Evolutionary conservation across 2,888 invertebrate species (phyloP), one percentile per base, ranked within the genome.

Genomic region (Lithophane leautieri): DNA sequence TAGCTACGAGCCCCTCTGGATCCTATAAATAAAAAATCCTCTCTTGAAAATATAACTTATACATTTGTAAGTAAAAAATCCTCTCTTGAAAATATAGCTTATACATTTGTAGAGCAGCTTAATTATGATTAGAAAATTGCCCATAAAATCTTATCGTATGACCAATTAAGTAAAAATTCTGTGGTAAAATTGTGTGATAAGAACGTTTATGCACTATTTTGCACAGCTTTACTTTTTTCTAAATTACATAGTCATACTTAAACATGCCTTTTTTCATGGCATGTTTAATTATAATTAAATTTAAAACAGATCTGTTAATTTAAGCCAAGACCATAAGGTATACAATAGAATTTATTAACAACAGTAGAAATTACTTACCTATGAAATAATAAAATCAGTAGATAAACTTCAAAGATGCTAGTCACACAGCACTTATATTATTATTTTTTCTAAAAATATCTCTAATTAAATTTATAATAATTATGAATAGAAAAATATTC

Each of bases 101-200:
- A 0, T 28, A 34, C 14, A 56, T 56, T 52, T 63, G 19, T 72
- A 70, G 73, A 76, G 52, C 72, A 54, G 68, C 68, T 76, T 79
- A 85, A 83, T 85, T 80, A 79, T 58, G 70, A 70, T 67, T 76
- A 42, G 34, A 74, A 74, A 86, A 88, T 79, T 81, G 82, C 78
- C 82, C 79, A 86, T 90, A 77, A 85, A 87, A 74, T 58, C 67
- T 81, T 83, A 82, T 84, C 79, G 72, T 80, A 73, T 75, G 78
- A 80, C 90, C 86, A 89, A 90, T 88, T 86, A 90, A 74, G 56
- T 40, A 73, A 85, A 42, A 86, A 84, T 77, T 73, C 56, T 50
- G 61, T 44, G 75, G 28, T 74, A 78, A 73, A 78, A 81, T 78
- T 68, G 65, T 52, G 66, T 54, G 82, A 84, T 89, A 89, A 85